phyloP scores from a whole-genome alignment of 1,140 invertebrate species.

The Drosophila ironensis region DNA sequence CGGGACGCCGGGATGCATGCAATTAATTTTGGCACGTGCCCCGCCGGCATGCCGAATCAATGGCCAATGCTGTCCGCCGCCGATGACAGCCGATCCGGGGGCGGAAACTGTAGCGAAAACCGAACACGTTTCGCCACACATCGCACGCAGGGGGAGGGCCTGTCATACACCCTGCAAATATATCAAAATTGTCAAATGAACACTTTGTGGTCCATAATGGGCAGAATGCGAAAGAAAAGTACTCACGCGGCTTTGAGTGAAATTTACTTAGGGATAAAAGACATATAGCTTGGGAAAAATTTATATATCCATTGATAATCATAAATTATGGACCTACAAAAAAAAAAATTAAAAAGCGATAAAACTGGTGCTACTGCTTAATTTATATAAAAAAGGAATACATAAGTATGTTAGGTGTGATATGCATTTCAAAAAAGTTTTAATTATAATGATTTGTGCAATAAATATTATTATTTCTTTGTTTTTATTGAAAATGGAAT shows the following conservation, averaged over 20 bases:
- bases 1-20: slow-evolving; percentile 8
- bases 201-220: slow-evolving; percentile 14
- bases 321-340: not conserved
- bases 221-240: not conserved
- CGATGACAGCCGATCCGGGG: slow-evolving; percentile 50
- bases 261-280: not conserved
- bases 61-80: slow-evolving; percentile 58
- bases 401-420: too few relatives aligned
- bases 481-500: too few relatives aligned
- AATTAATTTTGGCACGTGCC: slow-evolving; percentile 66
- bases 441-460: too few relatives aligned
- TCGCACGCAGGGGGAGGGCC: slow-evolving; percentile 3
- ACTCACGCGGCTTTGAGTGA: not conserved
- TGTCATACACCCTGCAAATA: not conserved
- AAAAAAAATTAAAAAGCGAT: too few relatives aligned
- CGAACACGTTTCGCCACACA: not conserved
- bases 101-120: slow-evolving; percentile 28
- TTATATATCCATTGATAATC: too few relatives aligned
- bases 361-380: too few relatives aligned
- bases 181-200: not conserved
- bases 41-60: slow-evolving; percentile 46
- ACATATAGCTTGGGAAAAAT: too few relatives aligned
- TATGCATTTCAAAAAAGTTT: too few relatives aligned
- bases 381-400: too few relatives aligned
- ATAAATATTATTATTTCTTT: too few relatives aligned